These are phyloP conservation scores for Amphipyra tragopoginis DNA, from an alignment of 2,888 invertebrate genomes.

Conservation along the genomic window DNA sequence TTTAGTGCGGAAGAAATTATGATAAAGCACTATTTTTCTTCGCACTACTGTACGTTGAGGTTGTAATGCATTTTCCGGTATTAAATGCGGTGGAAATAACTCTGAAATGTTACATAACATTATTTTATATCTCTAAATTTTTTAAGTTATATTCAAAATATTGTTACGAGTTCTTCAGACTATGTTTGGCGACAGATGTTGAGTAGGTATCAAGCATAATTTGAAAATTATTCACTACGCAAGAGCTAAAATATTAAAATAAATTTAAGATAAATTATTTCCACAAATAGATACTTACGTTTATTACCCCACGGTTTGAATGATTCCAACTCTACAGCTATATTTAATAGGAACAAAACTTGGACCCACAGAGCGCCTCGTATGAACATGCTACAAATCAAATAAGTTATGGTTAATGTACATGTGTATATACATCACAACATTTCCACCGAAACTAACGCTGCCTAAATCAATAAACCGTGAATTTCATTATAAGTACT, in stretches of 20 bases:
- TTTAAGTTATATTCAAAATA: no score
- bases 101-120: conserved; percentile 70
- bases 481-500: conserved; percentile 38
- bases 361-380: conserved; percentile 65
- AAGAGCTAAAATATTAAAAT: no score
- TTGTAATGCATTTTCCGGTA: conserved; percentile 86
- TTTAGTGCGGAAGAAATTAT: conserved; percentile 94
- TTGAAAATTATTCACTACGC: no score
- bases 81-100: conserved; percentile 75
- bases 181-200: background rate
- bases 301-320: conserved; percentile 69
- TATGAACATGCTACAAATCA: conserved; percentile 70
- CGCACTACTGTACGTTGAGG: conserved; percentile 91
- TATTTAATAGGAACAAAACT: conserved; percentile 68
- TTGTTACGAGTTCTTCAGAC: background rate
- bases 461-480: conserved; percentile 35
- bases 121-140: background rate
- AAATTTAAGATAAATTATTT: background rate
- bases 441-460: conserved; percentile 29
- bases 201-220: no score
- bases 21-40: conserved; percentile 93
- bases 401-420: conserved; percentile 43
- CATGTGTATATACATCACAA: conserved; percentile 13
- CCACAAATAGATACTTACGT: conserved; percentile 71
- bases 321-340: conserved; percentile 65